Base-by-base conservation (phyloP, 2,888 invertebrate genomes). In the Eucera pruinosa region DNA sequence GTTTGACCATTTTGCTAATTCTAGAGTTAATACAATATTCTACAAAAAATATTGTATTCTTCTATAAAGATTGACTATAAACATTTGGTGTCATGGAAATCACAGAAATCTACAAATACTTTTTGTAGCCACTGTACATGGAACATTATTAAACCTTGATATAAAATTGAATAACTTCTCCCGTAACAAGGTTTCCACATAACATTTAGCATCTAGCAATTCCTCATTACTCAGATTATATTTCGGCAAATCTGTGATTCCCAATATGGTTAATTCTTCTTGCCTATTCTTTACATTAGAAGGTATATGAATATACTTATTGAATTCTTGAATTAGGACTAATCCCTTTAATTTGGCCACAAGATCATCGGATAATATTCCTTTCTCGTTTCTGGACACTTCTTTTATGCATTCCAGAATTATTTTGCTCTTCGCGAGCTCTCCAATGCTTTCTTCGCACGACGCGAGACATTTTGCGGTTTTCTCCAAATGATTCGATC, bases 201-300 rank as follows among this genome's bases (percentile, higher is more conserved):
- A 86, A 72, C 77, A 86, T 79, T 86, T 91, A 3, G 92, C 81
- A 15, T 85, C 65, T 57, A 89, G 75, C 74, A 88, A 90, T 75
- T 93, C 93, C 60, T 89, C 83, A 50, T 87, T 89, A 61, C 78
- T 90, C 30, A 93, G 86, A 39, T 91, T 88, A 65, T 78, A 76
- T 48, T 87, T 83, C 2, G 88, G 86, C 55, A 90, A 72, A 77
- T 91, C 87, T 7, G 78, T 79, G 6, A 92, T 89, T 36, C 89
- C 90, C 48, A 92, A 78, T 25, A 91, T 47, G 6, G 57, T 86
- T 54, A 85, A 69, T 57, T 89, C 85, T 43, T 88, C 85, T 47
- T 85, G 83, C 7, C 36, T 9, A 18, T 87, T 79, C 23, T 85
- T 82, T 4, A 72, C 71, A n/a, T 72, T 64, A 3, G 83, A 73